These are phyloP conservation scores for Steatornis caripensis DNA, from an alignment of 2,113 vertebrate genomes.

Conservation along the genomic window DNA sequence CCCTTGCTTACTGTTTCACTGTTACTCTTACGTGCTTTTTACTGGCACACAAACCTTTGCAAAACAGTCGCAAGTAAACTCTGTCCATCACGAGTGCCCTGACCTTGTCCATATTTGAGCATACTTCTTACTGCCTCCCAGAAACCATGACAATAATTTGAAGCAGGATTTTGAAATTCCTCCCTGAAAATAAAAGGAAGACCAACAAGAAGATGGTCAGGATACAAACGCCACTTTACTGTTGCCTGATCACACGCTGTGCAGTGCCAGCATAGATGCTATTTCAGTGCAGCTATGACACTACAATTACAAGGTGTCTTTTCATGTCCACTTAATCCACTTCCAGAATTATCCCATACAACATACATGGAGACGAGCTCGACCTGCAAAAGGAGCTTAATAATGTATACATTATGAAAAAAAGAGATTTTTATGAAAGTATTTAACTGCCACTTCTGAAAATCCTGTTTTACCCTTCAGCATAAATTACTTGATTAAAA, in stretches of 20 bases:
- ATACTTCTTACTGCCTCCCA: not conserved
- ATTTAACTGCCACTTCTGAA: not conserved
- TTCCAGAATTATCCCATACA: not conserved
- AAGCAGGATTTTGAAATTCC: not conserved
- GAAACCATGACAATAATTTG: not conserved
- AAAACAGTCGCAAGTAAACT: not conserved
- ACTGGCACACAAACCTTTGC: not conserved
- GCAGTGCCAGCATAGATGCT: not conserved
- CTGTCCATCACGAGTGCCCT: accelerated
- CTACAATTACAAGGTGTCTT: not conserved
- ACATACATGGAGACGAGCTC: not conserved
- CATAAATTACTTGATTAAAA: not conserved
- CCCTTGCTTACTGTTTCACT: not conserved
- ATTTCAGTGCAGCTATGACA: not conserved
- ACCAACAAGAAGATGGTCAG: not conserved
- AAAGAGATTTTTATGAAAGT: not conserved
- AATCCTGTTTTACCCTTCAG: not conserved
- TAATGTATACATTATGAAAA: not conserved
- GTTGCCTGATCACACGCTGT: not conserved
- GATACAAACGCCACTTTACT: not conserved
- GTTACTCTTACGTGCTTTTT: not conserved
- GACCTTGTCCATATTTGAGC: too few species aligned
- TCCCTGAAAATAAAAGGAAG: not conserved
- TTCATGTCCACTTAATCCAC: not conserved
- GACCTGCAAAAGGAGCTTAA: not conserved